Conservation (phyloP, 2,113 vertebrate species). For the Egretta garzetta region DNA sequence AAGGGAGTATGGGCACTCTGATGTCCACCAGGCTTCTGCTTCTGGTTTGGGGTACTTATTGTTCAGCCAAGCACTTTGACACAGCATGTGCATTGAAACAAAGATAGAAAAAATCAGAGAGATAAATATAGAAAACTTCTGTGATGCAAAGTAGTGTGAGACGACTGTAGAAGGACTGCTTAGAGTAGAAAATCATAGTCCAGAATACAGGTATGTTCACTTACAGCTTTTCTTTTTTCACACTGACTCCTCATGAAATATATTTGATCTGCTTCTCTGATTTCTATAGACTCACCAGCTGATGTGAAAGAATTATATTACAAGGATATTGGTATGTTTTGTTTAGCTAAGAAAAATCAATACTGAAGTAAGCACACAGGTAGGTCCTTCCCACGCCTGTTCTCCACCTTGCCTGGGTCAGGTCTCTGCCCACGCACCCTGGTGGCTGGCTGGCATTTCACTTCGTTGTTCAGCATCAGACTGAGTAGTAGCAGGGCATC, state of each 20-base stretch:
- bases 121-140: not conserved
- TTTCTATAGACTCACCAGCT: not conserved
- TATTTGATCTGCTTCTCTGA: not conserved
- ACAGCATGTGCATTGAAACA: not conserved
- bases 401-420: not conserved
- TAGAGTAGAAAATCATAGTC: not conserved
- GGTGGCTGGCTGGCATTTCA: not conserved
- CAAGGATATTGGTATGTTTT: not conserved
- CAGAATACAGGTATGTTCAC: not conserved
- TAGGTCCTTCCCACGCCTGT: not conserved
- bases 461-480: rapidly evolving
- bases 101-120: not conserved
- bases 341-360: not conserved
- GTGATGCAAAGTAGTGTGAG: not conserved
- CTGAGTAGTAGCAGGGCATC: not conserved
- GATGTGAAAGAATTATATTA: not conserved
- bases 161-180: not conserved
- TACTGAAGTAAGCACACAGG: not conserved
- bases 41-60: not conserved
- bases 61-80: not conserved
- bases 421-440: not conserved
- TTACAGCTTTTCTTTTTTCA: not conserved
- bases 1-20: not conserved
- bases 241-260: not conserved
- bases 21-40: not conserved